phyloP scores from a whole-genome alignment of 2,888 invertebrate genomes.

The Eudasyphora cyanicolor region DNA sequence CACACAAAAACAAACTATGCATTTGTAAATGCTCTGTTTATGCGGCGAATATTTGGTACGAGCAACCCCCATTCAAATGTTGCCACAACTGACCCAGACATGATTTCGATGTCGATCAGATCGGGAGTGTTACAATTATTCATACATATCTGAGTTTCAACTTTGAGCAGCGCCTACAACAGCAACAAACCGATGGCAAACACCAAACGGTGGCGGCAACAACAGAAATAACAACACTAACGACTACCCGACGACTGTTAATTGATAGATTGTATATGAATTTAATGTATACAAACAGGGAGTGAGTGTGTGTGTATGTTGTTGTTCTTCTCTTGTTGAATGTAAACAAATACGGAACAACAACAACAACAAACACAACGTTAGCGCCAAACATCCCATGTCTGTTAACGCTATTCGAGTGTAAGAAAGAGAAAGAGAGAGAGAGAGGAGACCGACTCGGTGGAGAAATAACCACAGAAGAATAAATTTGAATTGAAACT shows the following conservation, averaged over 20 bases:
- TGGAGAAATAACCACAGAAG: not conserved
- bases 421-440: not conserved
- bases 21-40: too few species aligned
- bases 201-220: conserved; percentile 23
- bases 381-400: not conserved
- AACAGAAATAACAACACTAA: too few species aligned
- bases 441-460: not conserved
- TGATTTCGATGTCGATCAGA: conserved; percentile 40
- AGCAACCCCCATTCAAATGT: not conserved
- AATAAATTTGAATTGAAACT: not conserved
- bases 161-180: not conserved
- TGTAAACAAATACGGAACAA: conserved; percentile 41
- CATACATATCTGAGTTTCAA: conserved; percentile 23
- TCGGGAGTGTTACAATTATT: conserved; percentile 42
- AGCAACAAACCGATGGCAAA: not conserved
- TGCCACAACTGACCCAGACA: conserved; percentile 49
- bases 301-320: conserved; percentile 1
- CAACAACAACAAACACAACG: conserved; percentile 33
- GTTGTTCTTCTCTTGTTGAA: conserved; percentile 34
- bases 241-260: conserved; percentile 54
- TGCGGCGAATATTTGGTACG: not conserved
- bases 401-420: not conserved
- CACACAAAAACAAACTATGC: not conserved
- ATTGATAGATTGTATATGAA: conserved; percentile 56
- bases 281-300: not conserved